Evolutionary conservation across 1,140 invertebrate species (phyloP).

Genomic region (Batillaria attramentaria): DNA sequence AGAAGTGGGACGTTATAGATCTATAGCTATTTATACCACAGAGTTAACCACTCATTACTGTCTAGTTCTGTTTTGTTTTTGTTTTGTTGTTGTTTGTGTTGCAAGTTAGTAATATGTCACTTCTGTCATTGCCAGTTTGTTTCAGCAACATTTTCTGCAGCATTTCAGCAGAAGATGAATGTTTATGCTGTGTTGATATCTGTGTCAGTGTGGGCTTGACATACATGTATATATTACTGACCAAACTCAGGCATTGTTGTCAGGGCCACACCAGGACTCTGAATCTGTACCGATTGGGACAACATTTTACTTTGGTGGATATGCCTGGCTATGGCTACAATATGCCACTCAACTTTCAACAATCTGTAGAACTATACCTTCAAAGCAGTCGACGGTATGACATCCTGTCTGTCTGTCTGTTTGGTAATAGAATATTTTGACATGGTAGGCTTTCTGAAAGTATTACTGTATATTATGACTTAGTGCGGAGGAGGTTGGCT

Average conservation of each 20-base stretch:
- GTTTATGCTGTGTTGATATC: not conserved
- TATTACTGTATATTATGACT: too few species aligned
- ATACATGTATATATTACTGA: not conserved
- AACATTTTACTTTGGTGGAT: slow-evolving; percentile 61
- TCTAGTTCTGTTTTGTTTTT: not conserved
- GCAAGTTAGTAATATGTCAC: not conserved
- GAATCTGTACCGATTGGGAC: slow-evolving; percentile 63
- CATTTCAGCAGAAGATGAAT: not conserved
- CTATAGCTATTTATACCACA: not conserved
- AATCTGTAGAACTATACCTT: slow-evolving; percentile 62
- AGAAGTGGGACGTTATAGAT: not conserved
- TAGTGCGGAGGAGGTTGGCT: too few species aligned
- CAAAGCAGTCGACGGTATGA: slow-evolving; percentile 56
- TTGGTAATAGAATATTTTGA: too few species aligned
- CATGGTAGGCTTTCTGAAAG: too few species aligned
- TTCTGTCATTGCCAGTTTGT: not conserved
- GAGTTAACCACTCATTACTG: not conserved
- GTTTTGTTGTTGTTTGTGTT: not conserved
- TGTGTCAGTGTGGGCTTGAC: not conserved
- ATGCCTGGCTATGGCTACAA: slow-evolving; percentile 69
- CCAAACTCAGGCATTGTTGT: slow-evolving; percentile 11
- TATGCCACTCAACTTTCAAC: slow-evolving; percentile 61
- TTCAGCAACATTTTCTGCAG: not conserved
- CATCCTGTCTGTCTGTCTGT: too few species aligned
- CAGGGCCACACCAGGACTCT: slow-evolving; percentile 65